Conservation (phyloP, 2,888 invertebrate genomes). For the Pogonocherus hispidulus region DNA sequence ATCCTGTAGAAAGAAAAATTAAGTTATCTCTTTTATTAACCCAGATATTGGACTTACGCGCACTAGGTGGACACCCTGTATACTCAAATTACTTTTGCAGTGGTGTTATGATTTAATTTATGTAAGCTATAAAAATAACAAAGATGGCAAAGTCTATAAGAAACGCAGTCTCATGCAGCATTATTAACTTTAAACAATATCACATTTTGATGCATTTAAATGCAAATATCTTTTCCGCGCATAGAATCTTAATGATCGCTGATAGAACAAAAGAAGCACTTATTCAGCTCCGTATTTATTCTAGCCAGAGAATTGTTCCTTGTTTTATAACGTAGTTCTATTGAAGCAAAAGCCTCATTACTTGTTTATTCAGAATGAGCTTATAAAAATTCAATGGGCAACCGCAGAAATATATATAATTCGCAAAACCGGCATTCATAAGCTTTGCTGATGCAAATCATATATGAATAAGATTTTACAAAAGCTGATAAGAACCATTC, state of each 20-base stretch:
- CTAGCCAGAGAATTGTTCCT: background rate
- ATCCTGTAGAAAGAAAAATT: too few species aligned
- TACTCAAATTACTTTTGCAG: background rate
- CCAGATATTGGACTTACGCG: too few species aligned
- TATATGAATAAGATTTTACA: conserved; percentile 4
- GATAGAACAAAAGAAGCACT: conserved; percentile 4
- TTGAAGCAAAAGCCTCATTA: background rate
- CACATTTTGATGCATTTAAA: conserved; percentile 42
- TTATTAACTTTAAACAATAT: conserved; percentile 40
- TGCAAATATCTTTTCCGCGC: conserved; percentile 38
- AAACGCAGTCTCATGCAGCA: conserved; percentile 32
- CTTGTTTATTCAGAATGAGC: conserved; percentile 4
- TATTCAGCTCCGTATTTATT: conserved; percentile 2
- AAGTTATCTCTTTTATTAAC: too few species aligned
- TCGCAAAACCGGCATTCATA: background rate
- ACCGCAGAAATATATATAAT: conserved; percentile 3
- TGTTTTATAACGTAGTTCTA: background rate
- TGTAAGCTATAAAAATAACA: conserved; percentile 38
- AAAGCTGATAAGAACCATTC: background rate
- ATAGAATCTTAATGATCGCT: conserved; percentile 37
- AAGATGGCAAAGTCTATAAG: conserved; percentile 9
- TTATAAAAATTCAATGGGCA: background rate
- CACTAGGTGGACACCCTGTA: too few species aligned
- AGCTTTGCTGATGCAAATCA: background rate
- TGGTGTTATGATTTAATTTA: conserved; percentile 31